These are phyloP conservation scores for Burhinus oedicnemus DNA, from an alignment of 2,113 vertebrate species.

Conservation along the genomic window DNA sequence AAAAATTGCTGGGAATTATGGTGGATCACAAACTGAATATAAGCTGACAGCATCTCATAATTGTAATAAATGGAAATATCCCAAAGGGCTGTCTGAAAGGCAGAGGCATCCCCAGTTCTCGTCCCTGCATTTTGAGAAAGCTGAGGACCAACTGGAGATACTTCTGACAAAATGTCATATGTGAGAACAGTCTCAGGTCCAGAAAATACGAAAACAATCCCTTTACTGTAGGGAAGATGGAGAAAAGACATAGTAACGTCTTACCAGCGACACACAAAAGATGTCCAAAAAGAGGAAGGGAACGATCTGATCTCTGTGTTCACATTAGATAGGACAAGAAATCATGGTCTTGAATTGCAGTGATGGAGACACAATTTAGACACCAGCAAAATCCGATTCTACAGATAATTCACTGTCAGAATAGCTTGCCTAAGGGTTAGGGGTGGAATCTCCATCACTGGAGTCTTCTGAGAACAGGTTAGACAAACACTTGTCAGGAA, in stretches of 20 bases:
- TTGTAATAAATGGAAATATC: background rate
- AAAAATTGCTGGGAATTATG: background rate
- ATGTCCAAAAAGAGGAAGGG: background rate
- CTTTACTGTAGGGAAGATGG: background rate
- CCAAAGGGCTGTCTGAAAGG: background rate
- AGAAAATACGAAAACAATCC: background rate
- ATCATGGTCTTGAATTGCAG: background rate
- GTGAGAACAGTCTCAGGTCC: background rate
- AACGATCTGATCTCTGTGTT: background rate
- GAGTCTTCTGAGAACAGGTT: background rate
- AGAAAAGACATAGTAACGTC: background rate
- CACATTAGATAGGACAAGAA: background rate
- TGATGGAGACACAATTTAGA: background rate
- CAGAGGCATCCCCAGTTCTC: background rate
- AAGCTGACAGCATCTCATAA: background rate
- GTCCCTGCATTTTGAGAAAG: background rate
- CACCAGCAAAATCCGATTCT: background rate
- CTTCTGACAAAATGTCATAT: background rate
- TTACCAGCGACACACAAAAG: background rate
- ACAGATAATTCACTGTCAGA: background rate
- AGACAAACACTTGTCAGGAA: background rate
- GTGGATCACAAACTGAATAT: background rate
- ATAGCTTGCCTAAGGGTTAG: background rate
- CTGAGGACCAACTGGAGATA: background rate
- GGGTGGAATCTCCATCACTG: background rate